Conservation (phyloP, 1,140 invertebrate genomes). For the Dendrolimus punctatus region DNA sequence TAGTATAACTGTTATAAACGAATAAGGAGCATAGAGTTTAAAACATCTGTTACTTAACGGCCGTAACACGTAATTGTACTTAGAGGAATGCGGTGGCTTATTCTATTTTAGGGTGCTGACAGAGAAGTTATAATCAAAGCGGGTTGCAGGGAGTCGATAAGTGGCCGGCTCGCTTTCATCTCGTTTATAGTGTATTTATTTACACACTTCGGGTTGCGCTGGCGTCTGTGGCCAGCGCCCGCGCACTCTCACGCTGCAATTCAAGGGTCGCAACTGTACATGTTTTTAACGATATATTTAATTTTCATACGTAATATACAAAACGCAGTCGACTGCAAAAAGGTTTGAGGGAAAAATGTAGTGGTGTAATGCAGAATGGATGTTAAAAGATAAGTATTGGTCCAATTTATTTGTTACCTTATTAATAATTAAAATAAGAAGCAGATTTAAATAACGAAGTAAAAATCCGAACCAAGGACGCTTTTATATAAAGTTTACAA, state of each 20-base stretch:
- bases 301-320: too few species aligned
- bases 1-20: neutral
- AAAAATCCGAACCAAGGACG: too few species aligned
- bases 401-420: too few species aligned
- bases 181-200: slow-evolving; percentile 25
- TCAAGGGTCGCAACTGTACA: slow-evolving; percentile 5
- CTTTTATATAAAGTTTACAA: too few species aligned
- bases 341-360: too few species aligned
- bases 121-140: slow-evolving; percentile 46
- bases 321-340: too few species aligned
- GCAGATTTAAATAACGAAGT: too few species aligned
- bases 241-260: slow-evolving; percentile 14
- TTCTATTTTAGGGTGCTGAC: slow-evolving; percentile 63
- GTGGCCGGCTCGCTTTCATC: slow-evolving; percentile 61
- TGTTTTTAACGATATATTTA: too few species aligned
- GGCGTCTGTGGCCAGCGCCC: slow-evolving; percentile 7
- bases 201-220: slow-evolving; percentile 15
- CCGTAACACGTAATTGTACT: neutral
- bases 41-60: too few species aligned
- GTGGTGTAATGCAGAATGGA: too few species aligned
- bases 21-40: neutral
- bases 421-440: too few species aligned
- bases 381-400: too few species aligned
- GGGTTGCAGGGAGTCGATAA: slow-evolving; percentile 52
- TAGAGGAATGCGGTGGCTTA: slow-evolving; percentile 13